Percentiles rank a stretch among this genome's conserved stretches.
Evolutionary conservation across 2,797 vertebrate species (phyloP).

Genomic region (Ibycter americanus): DNA sequence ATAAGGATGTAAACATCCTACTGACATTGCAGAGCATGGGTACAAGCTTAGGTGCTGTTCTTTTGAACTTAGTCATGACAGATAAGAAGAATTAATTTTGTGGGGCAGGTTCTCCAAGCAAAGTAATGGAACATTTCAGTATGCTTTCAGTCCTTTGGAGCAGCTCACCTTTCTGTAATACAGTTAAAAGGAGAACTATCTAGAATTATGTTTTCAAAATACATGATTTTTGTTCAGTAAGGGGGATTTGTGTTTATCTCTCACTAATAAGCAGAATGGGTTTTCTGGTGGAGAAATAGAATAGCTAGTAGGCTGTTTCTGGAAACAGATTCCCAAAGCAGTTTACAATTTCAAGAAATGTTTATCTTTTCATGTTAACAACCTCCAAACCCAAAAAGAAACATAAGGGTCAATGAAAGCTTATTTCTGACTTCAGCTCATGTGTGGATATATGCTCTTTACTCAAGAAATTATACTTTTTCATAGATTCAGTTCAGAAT

Average conservation of each 20-base stretch:
- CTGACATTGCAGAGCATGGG: not conserved
- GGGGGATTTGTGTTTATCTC: not conserved
- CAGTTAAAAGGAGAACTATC: not conserved
- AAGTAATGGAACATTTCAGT: not conserved
- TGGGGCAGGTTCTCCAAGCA: not conserved
- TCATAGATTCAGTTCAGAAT: not conserved
- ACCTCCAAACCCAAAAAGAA: not conserved
- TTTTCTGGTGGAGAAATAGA: not conserved
- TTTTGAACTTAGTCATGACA: not conserved
- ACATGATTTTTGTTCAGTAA: not conserved
- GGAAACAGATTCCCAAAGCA: not conserved
- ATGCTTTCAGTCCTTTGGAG: not conserved
- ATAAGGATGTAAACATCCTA: not conserved
- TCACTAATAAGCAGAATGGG: not conserved
- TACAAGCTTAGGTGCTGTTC: not conserved
- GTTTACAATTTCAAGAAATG: not conserved
- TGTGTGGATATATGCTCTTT: not conserved
- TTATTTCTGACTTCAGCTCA: not conserved
- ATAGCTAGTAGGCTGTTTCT: not conserved
- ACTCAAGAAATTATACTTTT: not conserved
- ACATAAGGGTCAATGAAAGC: not conserved
- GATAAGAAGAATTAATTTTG: not conserved
- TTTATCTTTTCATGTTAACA: not conserved
- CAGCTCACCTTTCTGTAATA: not conserved
- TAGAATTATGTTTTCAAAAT: not conserved